Percentiles rank a stretch among this genome's conserved stretches.
Evolutionary conservation across 2,797 vertebrate species (phyloP).

Genomic region (Melanitta fusca): DNA sequence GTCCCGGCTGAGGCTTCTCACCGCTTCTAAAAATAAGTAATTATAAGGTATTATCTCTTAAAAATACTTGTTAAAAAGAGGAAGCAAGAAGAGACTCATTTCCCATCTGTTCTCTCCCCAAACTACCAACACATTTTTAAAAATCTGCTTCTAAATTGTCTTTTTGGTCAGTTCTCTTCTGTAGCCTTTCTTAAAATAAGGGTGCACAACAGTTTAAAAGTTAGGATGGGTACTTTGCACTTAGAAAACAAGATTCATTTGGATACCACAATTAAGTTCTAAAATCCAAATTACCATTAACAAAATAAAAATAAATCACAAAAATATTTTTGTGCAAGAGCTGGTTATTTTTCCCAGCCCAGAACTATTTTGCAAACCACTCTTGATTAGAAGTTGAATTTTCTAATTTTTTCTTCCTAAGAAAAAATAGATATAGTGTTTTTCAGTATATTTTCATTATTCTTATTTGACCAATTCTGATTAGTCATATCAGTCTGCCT

Average conservation of each 20-base stretch:
- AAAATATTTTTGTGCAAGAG: rapidly evolving
- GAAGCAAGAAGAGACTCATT: background rate
- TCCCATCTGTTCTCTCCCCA: background rate
- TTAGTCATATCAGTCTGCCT: background rate
- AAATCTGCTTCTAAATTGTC: background rate
- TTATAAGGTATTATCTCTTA: background rate
- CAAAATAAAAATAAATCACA: background rate
- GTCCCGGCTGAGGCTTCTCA: background rate
- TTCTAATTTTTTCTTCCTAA: background rate
- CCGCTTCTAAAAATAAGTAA: background rate
- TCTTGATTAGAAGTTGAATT: background rate
- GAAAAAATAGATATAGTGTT: background rate
- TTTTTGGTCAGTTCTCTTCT: background rate
- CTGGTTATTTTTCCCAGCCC: background rate
- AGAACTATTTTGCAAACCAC: constrained; percentile 5
- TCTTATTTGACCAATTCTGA: background rate
- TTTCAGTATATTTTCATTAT: background rate
- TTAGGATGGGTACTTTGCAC: background rate
- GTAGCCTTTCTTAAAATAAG: background rate
- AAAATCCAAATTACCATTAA: background rate
- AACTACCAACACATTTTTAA: background rate
- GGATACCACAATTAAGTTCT: background rate
- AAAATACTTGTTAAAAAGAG: background rate
- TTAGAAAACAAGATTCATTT: rapidly evolving
- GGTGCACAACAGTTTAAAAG: background rate